Percentiles rank a stretch among this genome's conserved stretches.
Conservation (phyloP, 2,113 vertebrate genomes). For the Coreoperca whiteheadi region DNA sequence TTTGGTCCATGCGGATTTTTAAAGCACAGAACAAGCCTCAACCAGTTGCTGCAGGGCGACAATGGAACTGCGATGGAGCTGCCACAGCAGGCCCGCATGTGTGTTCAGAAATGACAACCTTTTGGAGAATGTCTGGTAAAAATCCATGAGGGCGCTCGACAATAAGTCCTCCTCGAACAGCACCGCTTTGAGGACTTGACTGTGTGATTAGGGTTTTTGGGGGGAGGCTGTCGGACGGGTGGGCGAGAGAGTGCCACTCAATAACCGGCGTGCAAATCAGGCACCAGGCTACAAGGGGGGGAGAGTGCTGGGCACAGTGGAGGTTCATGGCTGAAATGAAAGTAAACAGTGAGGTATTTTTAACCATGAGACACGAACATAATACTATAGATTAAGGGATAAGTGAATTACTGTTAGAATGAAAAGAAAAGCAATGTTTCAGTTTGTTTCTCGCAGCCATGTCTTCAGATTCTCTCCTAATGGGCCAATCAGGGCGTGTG, state of each 20-base stretch:
- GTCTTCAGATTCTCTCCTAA: constrained; percentile 24
- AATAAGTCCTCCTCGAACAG: constrained; percentile 35
- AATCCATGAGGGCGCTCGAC: constrained; percentile 15
- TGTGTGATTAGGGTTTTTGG: constrained; percentile 74
- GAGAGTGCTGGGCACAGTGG: not conserved
- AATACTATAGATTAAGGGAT: constrained; percentile 1
- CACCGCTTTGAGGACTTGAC: constrained; percentile 55
- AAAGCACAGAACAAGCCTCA: constrained; percentile 6
- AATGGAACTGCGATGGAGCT: constrained; percentile 17
- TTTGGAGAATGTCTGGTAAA: constrained; percentile 10
- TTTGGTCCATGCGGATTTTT: not conserved
- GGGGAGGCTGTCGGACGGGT: constrained; percentile 52
- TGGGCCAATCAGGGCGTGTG: constrained; percentile 39
- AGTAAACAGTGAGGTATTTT: constrained; percentile 15
- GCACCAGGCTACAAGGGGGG: constrained; percentile 34
- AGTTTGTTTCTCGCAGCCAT: not conserved
- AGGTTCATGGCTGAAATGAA: not conserved
- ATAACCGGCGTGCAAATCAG: constrained; percentile 64
- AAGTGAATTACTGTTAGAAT: constrained; percentile 2
- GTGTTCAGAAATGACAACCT: not conserved
- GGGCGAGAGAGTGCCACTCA: constrained; percentile 51
- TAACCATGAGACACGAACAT: constrained; percentile 1
- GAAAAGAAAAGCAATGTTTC: not conserved
- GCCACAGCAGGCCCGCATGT: not conserved
- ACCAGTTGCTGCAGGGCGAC: not conserved